Evolutionary conservation across 2,113 vertebrate genomes (phyloP).

Genomic region (Zeus faber): DNA sequence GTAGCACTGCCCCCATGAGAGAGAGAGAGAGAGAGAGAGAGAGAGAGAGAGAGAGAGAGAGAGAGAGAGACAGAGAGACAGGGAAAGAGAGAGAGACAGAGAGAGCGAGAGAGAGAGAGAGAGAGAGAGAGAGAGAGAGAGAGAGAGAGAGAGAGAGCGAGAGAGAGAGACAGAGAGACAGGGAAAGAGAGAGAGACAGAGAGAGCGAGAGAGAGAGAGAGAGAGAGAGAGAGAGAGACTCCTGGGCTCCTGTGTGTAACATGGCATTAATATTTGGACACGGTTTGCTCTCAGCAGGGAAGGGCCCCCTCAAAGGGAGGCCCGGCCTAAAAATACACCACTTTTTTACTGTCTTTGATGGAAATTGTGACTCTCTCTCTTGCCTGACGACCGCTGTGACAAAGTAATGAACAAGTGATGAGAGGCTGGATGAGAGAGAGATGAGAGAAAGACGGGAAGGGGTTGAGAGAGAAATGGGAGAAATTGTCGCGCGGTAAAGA

Average conservation of each 20-base stretch:
- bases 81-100: too few species aligned
- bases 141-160: too few species aligned
- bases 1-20: conserved; percentile 6
- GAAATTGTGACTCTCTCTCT: conserved; percentile 48
- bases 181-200: too few species aligned
- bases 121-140: too few species aligned
- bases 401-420: conserved; percentile 67
- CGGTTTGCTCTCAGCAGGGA: conserved; percentile 43
- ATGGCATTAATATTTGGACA: conserved; percentile 43
- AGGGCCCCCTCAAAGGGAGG: conserved; percentile 16
- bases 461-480: conserved; percentile 32
- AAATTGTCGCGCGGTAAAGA: conserved; percentile 32
- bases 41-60: conserved; percentile 7
- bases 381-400: conserved; percentile 34
- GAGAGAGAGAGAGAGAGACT: conserved; percentile 6
- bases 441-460: conserved; percentile 49
- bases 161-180: too few species aligned
- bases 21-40: conserved; percentile 17
- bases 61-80: background rate
- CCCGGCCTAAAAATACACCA: conserved; percentile 50
- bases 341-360: conserved; percentile 50
- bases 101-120: too few species aligned
- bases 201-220: too few species aligned
- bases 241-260: conserved; percentile 28
- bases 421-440: conserved; percentile 52